Base-by-base conservation (phyloP, 2,888 invertebrate species). In the Boloria euphrosyne region DNA sequence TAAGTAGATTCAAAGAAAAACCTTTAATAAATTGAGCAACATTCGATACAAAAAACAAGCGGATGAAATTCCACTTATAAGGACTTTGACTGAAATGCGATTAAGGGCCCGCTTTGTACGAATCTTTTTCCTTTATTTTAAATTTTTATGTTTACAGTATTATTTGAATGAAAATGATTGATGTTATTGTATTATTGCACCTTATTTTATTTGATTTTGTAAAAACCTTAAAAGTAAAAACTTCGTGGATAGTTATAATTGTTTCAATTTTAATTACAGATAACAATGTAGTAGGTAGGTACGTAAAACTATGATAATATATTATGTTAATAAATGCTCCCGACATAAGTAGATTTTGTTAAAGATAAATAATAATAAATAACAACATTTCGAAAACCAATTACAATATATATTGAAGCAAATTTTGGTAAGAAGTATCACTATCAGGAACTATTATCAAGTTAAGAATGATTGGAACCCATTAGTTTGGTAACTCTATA, bases 1-100 rank as follows among this genome's bases (percentile, higher is more conserved):
- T 86, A 88, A 90, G 85, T 84, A 85, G 86, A 83, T 80, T 83
- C 77, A 80, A 83, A 83, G 80, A 85, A 85, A 86, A 84, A 85
- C 80, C 84, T 84, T 83, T 81, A 82, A 84, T 85, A 87, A 87
- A 86, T 84, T 84, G 82, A 80, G 75, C 78, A 83, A 83, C 82
- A 80, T 83, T 83, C 80, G 78, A 84, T 84, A 85, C 83, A 85
- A 80, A 80, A 80, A 83, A 86, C 81, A 85, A 85, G 77, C 74
- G 79, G 79, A 84, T 80, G 78, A 80, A 83, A 84, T 82, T 79
- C 79, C 80, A 80, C 85, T 87, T 83, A 80, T 78, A 75, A 77
- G 80, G 82, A 82, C 83, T 84, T 79, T 76, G 77, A 78, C 71
- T 78, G 78, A 81, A 80, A 81, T 79, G 73, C 78, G 83, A 82